Evolutionary conservation across 2,113 vertebrate species (phyloP).

Genomic region (Puffinus mauretanicus): DNA sequence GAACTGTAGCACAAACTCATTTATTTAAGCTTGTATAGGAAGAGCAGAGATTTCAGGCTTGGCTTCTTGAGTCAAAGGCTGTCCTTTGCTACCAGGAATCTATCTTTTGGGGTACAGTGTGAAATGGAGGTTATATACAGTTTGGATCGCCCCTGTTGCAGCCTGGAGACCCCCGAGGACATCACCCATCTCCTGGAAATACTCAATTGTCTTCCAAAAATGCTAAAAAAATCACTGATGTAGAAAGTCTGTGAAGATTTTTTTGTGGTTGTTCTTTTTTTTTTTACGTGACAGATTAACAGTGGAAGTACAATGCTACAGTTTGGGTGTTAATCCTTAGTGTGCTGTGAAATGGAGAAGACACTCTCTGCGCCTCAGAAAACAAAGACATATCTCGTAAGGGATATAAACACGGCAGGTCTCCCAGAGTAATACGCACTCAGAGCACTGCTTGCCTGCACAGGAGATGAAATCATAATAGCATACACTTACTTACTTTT

Average conservation of each 20-base stretch:
- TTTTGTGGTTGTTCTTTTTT: neutral
- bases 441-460: neutral
- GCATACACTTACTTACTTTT: neutral
- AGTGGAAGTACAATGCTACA: neutral
- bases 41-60: neutral
- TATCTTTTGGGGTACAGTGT: neutral
- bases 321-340: neutral
- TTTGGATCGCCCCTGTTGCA: neutral
- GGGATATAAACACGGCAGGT: neutral
- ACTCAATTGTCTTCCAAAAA: neutral
- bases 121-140: neutral
- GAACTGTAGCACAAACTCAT: neutral
- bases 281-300: neutral
- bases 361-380: neutral
- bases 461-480: neutral
- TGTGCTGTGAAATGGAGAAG: neutral
- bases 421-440: neutral
- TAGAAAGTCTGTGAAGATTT: neutral
- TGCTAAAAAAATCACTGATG: rapidly evolving
- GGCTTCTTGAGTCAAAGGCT: neutral
- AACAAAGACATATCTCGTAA: neutral
- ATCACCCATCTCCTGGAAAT: neutral
- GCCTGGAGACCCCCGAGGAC: neutral
- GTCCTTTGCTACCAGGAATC: neutral
- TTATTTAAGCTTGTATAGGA: neutral